Conservation (phyloP, 2,888 invertebrate species). For the Scaptomyza polygonia region DNA sequence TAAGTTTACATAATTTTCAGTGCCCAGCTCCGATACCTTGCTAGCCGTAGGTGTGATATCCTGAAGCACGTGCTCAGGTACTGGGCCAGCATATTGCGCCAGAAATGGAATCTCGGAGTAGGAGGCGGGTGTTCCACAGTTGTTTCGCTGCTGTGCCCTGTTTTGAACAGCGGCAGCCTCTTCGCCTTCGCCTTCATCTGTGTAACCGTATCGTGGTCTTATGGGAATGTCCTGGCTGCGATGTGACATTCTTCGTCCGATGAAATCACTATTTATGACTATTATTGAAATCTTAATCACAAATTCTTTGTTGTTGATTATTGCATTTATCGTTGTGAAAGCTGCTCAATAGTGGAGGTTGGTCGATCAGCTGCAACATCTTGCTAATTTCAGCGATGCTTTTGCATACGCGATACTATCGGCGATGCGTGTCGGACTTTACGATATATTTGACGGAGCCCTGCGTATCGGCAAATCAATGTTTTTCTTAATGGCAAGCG, state of each 20-base stretch:
- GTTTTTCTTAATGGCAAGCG: constrained; percentile 40
- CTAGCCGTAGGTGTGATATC: constrained; percentile 62
- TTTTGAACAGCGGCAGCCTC: constrained; percentile 36
- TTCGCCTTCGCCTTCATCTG: constrained; percentile 60
- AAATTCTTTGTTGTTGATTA: constrained; percentile 22
- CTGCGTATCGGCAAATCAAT: constrained; percentile 22
- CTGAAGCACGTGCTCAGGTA: constrained; percentile 69
- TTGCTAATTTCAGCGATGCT: neutral
- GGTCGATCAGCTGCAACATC: neutral
- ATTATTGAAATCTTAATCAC: neutral
- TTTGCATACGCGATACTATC: neutral
- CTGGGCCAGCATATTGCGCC: constrained; percentile 76
- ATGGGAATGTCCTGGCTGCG: constrained; percentile 81
- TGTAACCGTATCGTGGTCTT: constrained; percentile 78
- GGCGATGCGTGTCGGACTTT: neutral
- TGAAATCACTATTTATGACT: neutral
- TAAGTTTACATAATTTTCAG: constrained; percentile 50
- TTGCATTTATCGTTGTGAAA: constrained; percentile 5
- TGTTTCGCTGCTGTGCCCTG: constrained; percentile 26
- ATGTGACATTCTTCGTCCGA: constrained; percentile 61
- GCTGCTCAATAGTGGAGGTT: constrained; percentile 13
- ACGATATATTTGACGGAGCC: constrained; percentile 10
- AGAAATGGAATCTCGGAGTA: constrained; percentile 81
- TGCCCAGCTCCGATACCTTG: constrained; percentile 14
- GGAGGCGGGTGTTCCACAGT: constrained; percentile 63